A percentile compares a stretch with the other conserved stretches of the same genome.
These are phyloP conservation scores for Fringilla coelebs DNA, from an alignment of 2,797 vertebrate genomes.

Conservation along the genomic window DNA sequence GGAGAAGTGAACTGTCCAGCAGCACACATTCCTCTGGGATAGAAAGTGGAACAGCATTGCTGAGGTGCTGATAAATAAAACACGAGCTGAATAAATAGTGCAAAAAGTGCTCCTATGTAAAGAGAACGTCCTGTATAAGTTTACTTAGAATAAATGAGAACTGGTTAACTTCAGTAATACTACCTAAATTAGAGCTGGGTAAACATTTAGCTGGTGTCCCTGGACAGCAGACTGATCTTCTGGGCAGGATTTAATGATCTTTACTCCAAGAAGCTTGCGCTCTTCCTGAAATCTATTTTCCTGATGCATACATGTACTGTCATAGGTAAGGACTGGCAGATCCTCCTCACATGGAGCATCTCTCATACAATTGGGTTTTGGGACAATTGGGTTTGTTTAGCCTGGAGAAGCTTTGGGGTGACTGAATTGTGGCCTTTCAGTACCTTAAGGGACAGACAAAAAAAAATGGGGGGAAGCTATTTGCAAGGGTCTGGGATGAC, in stretches of 20 bases:
- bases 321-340: background rate
- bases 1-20: conserved; percentile 12
- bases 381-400: no score
- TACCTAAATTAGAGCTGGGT: background rate
- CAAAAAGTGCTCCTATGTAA: background rate
- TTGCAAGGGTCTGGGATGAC: background rate
- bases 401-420: background rate
- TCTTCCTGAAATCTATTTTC: background rate
- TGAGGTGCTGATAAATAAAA: background rate
- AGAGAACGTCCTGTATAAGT: background rate
- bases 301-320: background rate
- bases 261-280: background rate
- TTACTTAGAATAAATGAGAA: background rate
- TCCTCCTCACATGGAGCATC: background rate
- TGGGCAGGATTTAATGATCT: background rate
- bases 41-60: background rate
- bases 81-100: background rate
- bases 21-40: background rate
- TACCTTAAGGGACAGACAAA: background rate
- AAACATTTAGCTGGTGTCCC: background rate
- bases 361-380: background rate
- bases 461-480: background rate
- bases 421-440: background rate
- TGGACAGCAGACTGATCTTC: background rate
- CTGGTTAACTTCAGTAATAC: background rate